Evolutionary conservation across 2,113 vertebrate genomes (phyloP).

Genomic region (Tragelaphus imberbis): DNA sequence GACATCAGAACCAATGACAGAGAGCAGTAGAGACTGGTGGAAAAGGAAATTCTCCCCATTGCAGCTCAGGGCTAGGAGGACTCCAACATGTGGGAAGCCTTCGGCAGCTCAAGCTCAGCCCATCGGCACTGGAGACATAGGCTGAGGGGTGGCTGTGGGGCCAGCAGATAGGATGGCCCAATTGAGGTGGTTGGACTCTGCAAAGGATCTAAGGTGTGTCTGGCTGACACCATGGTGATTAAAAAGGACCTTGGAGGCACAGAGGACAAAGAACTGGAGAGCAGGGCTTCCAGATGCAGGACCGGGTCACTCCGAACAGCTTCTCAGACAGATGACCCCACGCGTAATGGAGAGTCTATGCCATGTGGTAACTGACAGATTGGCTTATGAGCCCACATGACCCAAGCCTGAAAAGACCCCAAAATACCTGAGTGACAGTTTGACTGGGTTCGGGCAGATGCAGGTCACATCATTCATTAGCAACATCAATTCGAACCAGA

Average conservation of each 20-base stretch:
- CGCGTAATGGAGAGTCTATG: fast-evolving
- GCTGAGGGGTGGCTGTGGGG: neutral
- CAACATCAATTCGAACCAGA: neutral
- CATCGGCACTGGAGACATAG: fast-evolving
- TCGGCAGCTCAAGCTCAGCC: neutral
- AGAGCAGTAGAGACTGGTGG: no score
- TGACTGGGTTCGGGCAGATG: neutral
- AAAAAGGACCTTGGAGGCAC: neutral
- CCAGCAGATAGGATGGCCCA: neutral
- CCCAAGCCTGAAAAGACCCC: neutral
- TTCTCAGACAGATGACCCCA: neutral
- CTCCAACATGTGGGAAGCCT: neutral
- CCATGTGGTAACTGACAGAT: neutral
- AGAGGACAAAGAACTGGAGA: fast-evolving
- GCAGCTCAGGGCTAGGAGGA: neutral
- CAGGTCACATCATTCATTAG: neutral
- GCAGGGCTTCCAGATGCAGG: neutral
- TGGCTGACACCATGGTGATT: neutral
- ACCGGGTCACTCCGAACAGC: neutral
- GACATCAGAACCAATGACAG: neutral
- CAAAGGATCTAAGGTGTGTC: neutral
- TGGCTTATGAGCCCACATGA: neutral
- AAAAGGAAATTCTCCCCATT: no score
- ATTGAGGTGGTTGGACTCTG: neutral
- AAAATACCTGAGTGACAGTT: neutral